Evolutionary conservation across 2,797 vertebrate genomes (phyloP).

Genomic region (Tragopan temminckii): DNA sequence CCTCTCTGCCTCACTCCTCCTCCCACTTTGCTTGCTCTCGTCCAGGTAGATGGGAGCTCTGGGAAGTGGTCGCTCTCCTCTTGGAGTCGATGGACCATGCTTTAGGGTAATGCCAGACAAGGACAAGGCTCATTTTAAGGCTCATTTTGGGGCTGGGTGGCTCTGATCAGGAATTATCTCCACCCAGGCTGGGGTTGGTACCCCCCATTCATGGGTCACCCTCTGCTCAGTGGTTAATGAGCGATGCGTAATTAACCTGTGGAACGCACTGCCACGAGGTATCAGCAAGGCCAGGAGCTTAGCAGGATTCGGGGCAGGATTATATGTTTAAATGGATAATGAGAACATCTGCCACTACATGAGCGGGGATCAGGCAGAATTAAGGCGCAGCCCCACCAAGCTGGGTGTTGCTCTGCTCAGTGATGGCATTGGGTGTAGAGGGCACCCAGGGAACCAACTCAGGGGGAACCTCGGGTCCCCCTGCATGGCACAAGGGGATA

Average conservation of each 20-base stretch:
- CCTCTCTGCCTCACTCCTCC: slow-evolving; percentile 1
- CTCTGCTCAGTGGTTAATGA: slow-evolving; percentile 22
- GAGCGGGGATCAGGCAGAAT: slow-evolving; percentile 67
- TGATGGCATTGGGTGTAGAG: accelerated
- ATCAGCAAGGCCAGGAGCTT: slow-evolving; percentile 58
- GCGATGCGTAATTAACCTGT: slow-evolving; percentile 63
- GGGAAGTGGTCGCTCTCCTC: not conserved
- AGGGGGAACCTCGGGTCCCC: not conserved
- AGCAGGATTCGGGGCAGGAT: slow-evolving; percentile 59
- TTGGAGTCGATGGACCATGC: not conserved
- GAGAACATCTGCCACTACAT: slow-evolving; percentile 71
- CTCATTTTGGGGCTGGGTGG: not conserved
- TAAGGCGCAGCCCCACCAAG: slow-evolving; percentile 25
- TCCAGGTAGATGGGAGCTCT: slow-evolving; percentile 32
- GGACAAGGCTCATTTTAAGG: not conserved
- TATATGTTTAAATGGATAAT: slow-evolving; percentile 74
- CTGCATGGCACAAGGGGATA: not conserved
- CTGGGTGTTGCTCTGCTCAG: not conserved
- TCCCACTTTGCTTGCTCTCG: not conserved
- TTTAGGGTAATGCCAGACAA: not conserved
- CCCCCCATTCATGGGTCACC: slow-evolving; percentile 44
- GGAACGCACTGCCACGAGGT: slow-evolving; percentile 46
- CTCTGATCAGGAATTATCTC: not conserved
- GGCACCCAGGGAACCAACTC: not conserved
- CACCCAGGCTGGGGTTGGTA: not conserved